phyloP scores from a whole-genome alignment of 2,888 invertebrate species.

The Thelaira solivaga region DNA sequence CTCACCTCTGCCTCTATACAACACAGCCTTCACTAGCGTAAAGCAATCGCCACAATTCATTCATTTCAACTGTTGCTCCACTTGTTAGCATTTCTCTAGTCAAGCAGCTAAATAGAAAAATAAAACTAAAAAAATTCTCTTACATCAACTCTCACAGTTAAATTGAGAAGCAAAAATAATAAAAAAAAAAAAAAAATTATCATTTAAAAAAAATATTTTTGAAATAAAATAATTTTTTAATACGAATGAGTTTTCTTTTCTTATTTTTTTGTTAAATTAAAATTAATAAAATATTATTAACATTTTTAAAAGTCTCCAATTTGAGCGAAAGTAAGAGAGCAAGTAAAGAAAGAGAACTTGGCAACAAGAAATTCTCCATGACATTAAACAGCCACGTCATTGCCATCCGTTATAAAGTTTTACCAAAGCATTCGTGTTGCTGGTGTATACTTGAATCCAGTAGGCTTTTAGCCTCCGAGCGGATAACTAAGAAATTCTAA shows the following conservation, averaged over 20 bases:
- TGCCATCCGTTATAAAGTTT: conserved; percentile 53
- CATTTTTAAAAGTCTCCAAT: conserved; percentile 51
- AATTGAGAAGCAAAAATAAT: neutral
- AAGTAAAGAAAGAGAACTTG: conserved; percentile 12
- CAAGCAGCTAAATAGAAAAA: conserved; percentile 8
- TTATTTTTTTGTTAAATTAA: neutral
- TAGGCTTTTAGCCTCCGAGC: conserved; percentile 78
- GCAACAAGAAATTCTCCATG: conserved; percentile 35
- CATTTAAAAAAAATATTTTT: neutral
- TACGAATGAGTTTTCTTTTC: neutral
- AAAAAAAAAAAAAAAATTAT: neutral
- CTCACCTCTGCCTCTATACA: conserved; percentile 6
- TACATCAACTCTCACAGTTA: neutral
- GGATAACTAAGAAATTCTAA: conserved; percentile 74
- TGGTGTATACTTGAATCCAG: conserved; percentile 68
- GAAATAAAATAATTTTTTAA: neutral
- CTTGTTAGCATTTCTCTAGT: conserved; percentile 70
- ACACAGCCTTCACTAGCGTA: conserved; percentile 26
- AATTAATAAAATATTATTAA: neutral
- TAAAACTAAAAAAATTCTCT: neutral
- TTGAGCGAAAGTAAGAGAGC: neutral
- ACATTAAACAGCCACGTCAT: conserved; percentile 36
- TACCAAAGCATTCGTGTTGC: conserved; percentile 39
- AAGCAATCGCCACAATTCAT: conserved; percentile 60
- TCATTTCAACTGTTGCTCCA: conserved; percentile 74